Conservation (phyloP, 92 coral and sea anemone species). For the Zoanthus solanderi region DNA sequence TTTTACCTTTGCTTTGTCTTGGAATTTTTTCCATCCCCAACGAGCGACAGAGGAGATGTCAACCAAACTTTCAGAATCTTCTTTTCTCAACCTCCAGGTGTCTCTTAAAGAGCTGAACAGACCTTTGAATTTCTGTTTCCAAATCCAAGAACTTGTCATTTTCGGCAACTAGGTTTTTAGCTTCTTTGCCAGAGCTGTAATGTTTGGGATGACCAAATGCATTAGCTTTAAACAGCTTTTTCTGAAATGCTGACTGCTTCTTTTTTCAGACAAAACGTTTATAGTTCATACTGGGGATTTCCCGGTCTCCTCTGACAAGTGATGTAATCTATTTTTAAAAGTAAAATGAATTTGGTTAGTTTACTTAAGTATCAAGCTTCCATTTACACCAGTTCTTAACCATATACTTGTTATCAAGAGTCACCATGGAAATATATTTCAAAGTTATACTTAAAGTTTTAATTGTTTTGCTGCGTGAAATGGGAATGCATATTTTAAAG, state of each 20-base stretch:
- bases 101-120: background rate
- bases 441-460: no score
- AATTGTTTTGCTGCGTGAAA: no score
- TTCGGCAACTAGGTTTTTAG: no score
- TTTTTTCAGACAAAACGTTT: background rate
- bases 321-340: no score
- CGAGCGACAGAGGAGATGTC: constrained; percentile 6
- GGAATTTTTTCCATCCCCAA: constrained; percentile 27
- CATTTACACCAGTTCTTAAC: no score
- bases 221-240: background rate
- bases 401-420: no score
- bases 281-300: background rate
- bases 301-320: background rate
- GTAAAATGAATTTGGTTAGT: background rate
- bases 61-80: background rate
- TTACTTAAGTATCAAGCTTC: background rate
- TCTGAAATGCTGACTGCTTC: constrained; percentile 8
- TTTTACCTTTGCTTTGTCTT: background rate
- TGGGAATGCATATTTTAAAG: no score
- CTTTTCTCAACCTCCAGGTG: constrained; percentile 13
- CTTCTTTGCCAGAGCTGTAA: background rate
- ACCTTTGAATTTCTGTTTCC: background rate
- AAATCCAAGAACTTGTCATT: background rate
- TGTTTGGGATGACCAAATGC: background rate
- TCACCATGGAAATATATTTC: no score